Percentiles rank a stretch among this genome's conserved stretches.
These are phyloP conservation scores for Lepidurus arcticus DNA, from an alignment of 1,140 invertebrate genomes.

Conservation along the genomic window DNA sequence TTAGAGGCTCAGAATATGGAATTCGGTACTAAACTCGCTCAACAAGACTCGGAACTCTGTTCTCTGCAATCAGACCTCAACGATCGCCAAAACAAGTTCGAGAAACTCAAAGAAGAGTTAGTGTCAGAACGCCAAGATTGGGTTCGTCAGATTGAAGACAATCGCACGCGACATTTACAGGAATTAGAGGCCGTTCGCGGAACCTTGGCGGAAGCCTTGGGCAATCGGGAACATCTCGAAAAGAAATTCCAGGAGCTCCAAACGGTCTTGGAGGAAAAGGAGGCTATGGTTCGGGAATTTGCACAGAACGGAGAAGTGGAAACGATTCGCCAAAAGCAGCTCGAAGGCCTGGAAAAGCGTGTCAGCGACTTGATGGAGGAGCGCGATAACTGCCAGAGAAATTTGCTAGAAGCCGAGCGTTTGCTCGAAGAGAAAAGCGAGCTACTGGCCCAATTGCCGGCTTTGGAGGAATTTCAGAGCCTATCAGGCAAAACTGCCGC, in stretches of 20 bases:
- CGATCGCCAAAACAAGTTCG: constrained; percentile 22
- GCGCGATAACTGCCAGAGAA: not conserved
- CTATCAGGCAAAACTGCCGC: not conserved
- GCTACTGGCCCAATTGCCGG: not conserved
- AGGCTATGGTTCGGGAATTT: constrained; percentile 20
- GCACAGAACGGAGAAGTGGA: constrained; percentile 5
- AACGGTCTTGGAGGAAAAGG: not conserved
- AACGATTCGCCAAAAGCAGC: not conserved
- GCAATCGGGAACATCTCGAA: constrained; percentile 26
- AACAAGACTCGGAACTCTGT: constrained; percentile 19
- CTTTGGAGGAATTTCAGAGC: not conserved
- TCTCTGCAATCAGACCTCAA: constrained; percentile 19
- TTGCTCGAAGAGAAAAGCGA: not conserved
- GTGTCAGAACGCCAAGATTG: constrained; percentile 30
- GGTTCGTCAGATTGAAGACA: constrained; percentile 34
- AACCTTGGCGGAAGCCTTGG: constrained; percentile 3
- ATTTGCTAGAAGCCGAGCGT: not conserved
- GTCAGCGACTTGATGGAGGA: not conserved
- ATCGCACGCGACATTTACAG: constrained; percentile 32
- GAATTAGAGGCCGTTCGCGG: constrained; percentile 27
- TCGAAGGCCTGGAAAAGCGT: constrained; percentile 2
- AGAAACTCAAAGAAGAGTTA: constrained; percentile 30
- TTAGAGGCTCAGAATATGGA: constrained; percentile 34
- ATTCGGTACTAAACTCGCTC: constrained; percentile 19
- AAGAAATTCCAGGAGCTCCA: not conserved